Percentiles rank a stretch among this genome's conserved stretches.
phyloP scores from a whole-genome alignment of 2,888 invertebrate species.

The Rhingia campestris region DNA sequence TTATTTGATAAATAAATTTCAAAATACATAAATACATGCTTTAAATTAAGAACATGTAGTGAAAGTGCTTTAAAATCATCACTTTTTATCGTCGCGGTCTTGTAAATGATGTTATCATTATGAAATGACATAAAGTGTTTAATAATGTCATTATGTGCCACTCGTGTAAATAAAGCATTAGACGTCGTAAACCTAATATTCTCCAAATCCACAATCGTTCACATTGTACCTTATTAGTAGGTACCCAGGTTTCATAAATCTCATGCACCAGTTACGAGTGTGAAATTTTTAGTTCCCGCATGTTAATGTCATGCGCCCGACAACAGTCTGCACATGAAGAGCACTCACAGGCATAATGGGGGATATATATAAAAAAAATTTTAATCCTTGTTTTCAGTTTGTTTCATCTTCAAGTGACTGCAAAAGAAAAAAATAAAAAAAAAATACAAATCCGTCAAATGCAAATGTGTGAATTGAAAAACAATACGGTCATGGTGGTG shows the following conservation, averaged over 20 bases:
- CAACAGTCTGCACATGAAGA: conserved; percentile 58
- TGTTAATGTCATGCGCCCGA: conserved; percentile 69
- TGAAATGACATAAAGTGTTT: no score
- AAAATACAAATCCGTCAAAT: conserved; percentile 49
- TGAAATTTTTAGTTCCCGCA: conserved; percentile 39
- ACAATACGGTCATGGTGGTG: conserved; percentile 42
- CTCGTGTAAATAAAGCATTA: no score
- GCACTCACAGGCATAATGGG: conserved; percentile 58
- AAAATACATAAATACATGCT: no score
- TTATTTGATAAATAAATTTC: no score
- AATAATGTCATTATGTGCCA: no score
- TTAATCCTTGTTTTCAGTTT: conserved; percentile 62
- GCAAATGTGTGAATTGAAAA: conserved; percentile 65
- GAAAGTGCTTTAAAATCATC: no score
- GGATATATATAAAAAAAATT: neutral
- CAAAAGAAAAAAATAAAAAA: conserved; percentile 25
- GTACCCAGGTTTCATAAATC: conserved; percentile 31
- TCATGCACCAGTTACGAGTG: conserved; percentile 57
- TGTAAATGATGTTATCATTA: no score
- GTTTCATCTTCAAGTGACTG: conserved; percentile 65
- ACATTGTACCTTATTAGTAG: no score
- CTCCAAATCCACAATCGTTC: no score
- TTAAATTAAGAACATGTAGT: no score
- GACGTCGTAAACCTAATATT: no score
- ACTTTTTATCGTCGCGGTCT: no score